Percentiles rank a stretch among this genome's conserved stretches.
Evolutionary conservation across 2,113 vertebrate genomes (phyloP).

Genomic region (Melierax canorus): DNA sequence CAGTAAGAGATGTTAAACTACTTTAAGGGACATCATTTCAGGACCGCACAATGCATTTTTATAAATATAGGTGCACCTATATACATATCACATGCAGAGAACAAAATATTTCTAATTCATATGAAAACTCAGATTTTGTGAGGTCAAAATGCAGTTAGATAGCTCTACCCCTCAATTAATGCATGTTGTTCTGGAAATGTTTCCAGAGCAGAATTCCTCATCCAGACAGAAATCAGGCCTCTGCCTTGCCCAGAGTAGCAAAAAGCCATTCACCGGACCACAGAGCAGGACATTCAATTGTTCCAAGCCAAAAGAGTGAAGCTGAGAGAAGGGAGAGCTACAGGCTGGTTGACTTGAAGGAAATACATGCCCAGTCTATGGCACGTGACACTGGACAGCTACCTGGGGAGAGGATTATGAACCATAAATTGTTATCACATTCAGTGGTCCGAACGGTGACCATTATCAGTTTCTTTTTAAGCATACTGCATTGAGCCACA

Average conservation of each 20-base stretch:
- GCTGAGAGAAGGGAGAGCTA: background rate
- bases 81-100: background rate
- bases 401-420: background rate
- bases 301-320: background rate
- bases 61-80: background rate
- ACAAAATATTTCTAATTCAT: background rate
- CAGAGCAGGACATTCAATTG: background rate
- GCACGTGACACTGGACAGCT: background rate
- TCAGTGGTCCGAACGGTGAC: background rate
- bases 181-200: background rate
- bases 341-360: background rate
- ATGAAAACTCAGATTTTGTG: background rate
- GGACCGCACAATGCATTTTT: background rate
- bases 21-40: background rate
- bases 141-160: background rate
- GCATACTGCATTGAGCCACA: background rate
- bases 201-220: background rate
- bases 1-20: background rate
- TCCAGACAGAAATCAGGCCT: background rate
- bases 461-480: background rate
- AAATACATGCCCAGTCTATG: background rate
- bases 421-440: background rate
- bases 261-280: background rate
- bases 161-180: background rate
- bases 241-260: background rate